Evolutionary conservation across 2,113 vertebrate genomes (phyloP).

Genomic region (Saccopteryx leptura): DNA sequence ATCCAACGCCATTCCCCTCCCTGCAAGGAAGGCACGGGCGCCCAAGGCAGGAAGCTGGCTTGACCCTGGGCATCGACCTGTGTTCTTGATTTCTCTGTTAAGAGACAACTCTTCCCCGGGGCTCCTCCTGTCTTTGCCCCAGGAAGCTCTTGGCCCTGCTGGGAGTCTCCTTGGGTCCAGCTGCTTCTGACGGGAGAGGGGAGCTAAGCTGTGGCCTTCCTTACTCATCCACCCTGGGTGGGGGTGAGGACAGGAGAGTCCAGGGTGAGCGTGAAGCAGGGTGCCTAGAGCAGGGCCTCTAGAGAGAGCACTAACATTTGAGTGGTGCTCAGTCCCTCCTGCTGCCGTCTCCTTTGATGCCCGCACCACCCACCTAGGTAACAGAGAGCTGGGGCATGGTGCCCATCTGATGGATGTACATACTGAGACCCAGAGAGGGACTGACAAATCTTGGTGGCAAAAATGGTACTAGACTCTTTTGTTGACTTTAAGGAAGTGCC

Average conservation of each 20-base stretch:
- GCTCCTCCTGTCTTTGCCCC: not conserved
- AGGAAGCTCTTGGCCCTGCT: not conserved
- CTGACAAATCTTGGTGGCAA: not conserved
- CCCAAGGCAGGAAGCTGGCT: not conserved
- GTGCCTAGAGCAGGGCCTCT: not conserved
- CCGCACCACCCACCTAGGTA: rapidly evolving
- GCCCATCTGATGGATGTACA: not conserved
- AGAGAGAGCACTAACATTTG: not conserved
- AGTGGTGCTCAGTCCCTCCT: not conserved
- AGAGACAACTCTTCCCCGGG: not conserved
- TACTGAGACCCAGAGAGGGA: not conserved
- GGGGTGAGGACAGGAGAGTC: not conserved
- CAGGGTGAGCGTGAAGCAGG: not conserved
- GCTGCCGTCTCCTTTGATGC: no score
- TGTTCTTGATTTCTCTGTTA: not conserved
- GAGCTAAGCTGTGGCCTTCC: not conserved
- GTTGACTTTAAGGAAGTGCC: not conserved
- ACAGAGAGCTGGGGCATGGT: not conserved
- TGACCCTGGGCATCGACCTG: not conserved
- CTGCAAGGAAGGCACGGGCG: not conserved
- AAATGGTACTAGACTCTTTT: not conserved
- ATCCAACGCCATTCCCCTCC: no score
- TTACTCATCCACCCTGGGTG: no score
- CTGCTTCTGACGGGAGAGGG: not conserved
- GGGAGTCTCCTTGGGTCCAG: not conserved